Base-by-base conservation (phyloP, 2,113 vertebrate genomes). In the Cygnus atratus region DNA sequence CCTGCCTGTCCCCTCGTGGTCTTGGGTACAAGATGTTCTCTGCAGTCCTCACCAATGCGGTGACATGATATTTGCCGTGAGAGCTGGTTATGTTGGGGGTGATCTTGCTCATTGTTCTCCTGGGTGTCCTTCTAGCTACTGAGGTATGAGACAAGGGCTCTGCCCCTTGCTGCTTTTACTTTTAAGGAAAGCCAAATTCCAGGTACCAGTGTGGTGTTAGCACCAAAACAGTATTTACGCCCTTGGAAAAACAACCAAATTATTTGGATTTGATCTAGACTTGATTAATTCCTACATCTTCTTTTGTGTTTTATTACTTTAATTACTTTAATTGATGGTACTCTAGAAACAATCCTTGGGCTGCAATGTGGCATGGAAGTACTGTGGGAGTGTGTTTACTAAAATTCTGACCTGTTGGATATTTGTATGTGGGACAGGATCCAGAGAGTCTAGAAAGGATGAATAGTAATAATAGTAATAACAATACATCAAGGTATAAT, bases 1-100 rank as follows among this genome's bases (percentile, higher is more conserved):
- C 37, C 10, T 10, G 24, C 0, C 0, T 25, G 37, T 4, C 65
- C 50, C 50, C 16, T 18, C 29, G 4, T 11, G 24, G 52, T 33
- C 59, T 75, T 6, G 19, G n/a, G 46, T 46, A 46, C 44, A 46
- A 19, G 44, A 46, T 9, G 18, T 46, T 46, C 46, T 48, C 46
- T 21, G 46, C 46, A 48, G 46, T 4, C 10, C 50, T 18, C 16
- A 24, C 35, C 50, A 52, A 43, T 26, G 66, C 0, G 9, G 9
- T 20, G 33, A 57, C 0, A 4, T 10, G 33, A 3, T 12, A 2
- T 55, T 33, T 59, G 61, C 61, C 21, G 1, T 41, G 17, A 16
- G 33, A 52, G 22, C 46, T 33, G 66, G 20, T 6, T 19, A 8
- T 6, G 37, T 39, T 12, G 52, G 57, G 52, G 31, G 9, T 26